Conservation (phyloP, 2,797 vertebrate species). For the Rousettus madagascariensis region DNA sequence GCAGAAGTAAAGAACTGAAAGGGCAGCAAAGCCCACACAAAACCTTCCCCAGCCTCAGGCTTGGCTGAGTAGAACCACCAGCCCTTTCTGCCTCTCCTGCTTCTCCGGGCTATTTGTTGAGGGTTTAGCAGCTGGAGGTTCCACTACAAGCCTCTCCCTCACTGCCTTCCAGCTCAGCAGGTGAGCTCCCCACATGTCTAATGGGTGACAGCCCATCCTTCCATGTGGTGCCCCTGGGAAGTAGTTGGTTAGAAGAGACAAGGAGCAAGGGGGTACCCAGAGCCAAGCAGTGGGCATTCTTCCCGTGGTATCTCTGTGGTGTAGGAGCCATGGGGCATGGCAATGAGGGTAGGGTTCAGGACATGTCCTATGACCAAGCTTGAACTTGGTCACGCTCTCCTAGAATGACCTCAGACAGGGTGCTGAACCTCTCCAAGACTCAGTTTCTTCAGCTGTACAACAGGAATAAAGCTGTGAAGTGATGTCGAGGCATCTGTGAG, state of each 20-base stretch:
- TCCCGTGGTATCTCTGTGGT: background rate
- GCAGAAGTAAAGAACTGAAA: background rate
- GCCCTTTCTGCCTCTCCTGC: background rate
- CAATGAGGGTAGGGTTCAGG: background rate
- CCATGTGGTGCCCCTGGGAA: background rate
- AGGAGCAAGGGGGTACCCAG: background rate
- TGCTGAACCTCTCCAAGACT: background rate
- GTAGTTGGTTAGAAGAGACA: background rate
- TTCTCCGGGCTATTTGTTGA: background rate
- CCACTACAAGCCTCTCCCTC: background rate
- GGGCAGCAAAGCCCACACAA: background rate
- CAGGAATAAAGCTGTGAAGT: background rate
- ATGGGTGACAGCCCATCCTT: background rate
- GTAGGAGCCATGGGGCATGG: no score
- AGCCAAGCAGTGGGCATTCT: background rate
- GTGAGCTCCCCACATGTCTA: background rate
- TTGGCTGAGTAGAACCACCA: background rate
- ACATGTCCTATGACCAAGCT: background rate
- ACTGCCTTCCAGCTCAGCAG: background rate
- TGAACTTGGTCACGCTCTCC: background rate
- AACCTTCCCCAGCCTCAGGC: background rate
- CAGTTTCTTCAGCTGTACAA: background rate
- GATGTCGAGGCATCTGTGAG: background rate
- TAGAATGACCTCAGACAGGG: no score
- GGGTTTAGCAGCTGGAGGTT: background rate